Base-by-base conservation (phyloP, 2,888 invertebrate species). In the Leucophenga maculata region DNA sequence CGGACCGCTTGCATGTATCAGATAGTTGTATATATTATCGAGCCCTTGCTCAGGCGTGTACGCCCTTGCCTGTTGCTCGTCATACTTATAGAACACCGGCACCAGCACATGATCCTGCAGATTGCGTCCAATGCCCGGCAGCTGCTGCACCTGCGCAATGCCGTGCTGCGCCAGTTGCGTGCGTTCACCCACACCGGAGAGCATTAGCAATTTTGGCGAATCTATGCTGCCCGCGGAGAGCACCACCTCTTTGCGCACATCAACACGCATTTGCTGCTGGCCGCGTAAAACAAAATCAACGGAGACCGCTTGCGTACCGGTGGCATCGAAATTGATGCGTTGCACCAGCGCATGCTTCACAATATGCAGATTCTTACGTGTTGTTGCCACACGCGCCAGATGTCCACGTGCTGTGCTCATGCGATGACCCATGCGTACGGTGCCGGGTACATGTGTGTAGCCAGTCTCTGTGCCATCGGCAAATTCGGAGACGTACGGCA, bases 31-130 rank as follows among this genome's bases (percentile, higher is more conserved):
- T 3, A 84, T 72, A 9, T 67, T 74, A 54, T 87, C 84, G 1
- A 87, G 65, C 0, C 74, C 26, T 0, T 82, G 75, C 86, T 85
- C 74, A 83, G 88, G 22, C 80, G 79, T 73, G 0, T 73, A 26
- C 0, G 79, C 74, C 2, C 20, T 72, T 0, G 69, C 77, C n/a
- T 14, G 1, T 39, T 74, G 71, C 16, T 75, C 75, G 1, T 91
- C 90, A 75, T 91, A 86, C 22, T 84, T 75, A 14, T 87, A 54
- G 20, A 85, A 78, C 0, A 88, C 4, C 2, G 84, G 82, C 1
- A 92, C 90, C 0, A 92, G 91, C 22, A 93, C 91, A 85, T 96
- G 95, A 83, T 96, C 95, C 86, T 95, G 95, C 1, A 96, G 89
- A 82, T 95, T 94, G 75, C 92, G 90, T 0, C 94, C 95, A 0